Evolutionary conservation across 2,797 vertebrate species (phyloP).

Genomic region (Gallinago solitaria): DNA sequence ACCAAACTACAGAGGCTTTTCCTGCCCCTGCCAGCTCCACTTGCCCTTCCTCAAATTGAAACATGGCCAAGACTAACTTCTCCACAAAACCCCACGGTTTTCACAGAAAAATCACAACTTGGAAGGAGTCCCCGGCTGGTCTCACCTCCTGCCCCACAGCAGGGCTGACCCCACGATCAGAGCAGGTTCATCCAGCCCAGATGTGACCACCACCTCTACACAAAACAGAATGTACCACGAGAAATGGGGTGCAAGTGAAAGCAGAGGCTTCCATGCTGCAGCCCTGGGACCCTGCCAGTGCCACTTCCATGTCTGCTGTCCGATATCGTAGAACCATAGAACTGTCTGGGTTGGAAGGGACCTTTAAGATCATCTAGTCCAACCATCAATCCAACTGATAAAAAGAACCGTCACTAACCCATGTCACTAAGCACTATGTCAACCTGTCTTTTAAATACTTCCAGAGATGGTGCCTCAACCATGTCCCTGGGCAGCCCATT

Average conservation of each 20-base stretch:
- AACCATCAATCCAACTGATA: too few relatives aligned
- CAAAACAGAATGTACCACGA: background rate
- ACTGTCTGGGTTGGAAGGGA: too few relatives aligned
- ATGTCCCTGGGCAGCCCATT: too few relatives aligned
- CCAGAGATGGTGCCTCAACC: too few relatives aligned
- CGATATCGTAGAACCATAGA: background rate
- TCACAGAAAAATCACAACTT: background rate
- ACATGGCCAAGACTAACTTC: background rate
- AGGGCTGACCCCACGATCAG: too few relatives aligned
- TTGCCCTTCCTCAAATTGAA: background rate
- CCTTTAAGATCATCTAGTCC: too few relatives aligned
- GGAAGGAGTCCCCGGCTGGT: rapidly evolving
- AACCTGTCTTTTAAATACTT: too few relatives aligned
- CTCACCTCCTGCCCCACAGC: background rate
- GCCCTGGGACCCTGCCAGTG: background rate
- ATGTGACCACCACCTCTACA: background rate
- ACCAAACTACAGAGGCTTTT: background rate
- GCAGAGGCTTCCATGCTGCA: background rate
- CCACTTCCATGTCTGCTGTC: background rate
- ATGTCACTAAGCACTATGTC: too few relatives aligned
- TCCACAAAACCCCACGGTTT: rapidly evolving
- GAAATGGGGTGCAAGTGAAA: rapidly evolving
- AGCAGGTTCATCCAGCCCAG: background rate
- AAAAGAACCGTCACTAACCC: too few relatives aligned
- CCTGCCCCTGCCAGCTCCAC: background rate